Base-by-base conservation (phyloP, 2,888 invertebrate genomes). In the Xestia sexstrigata region DNA sequence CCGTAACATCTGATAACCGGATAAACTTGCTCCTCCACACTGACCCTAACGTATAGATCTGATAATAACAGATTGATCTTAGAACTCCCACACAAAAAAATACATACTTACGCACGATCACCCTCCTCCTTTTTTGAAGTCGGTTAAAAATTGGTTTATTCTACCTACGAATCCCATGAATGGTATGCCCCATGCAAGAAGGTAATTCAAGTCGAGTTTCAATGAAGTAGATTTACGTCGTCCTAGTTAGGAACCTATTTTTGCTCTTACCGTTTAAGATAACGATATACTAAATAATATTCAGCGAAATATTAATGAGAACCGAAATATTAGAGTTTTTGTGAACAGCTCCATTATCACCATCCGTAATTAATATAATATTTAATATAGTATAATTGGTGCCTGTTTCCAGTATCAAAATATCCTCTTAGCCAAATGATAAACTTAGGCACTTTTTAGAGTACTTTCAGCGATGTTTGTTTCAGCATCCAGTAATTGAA, bases 271-370 rank as follows among this genome's bases (percentile, higher is more conserved):
- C 17, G 15, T n/a, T 39, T 1, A n/a, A 0, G 8, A 23, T 76
- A 76, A 76, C 60, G 39, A 76, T 30, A 76, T 30, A 49, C 0
- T 71, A 49, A 39, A 26, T 70, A 11, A 47, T 42, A 62, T 60
- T 30, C 49, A 49, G 39, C 39, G 9, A 76, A 76, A 23, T 1
- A 42, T 30, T 47, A 20, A 20, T 68, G 8, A 8, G 23, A 8
- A 13, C 6, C 45, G 42, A 2, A 20, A 13, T 73, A 70, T 39
- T 49, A 23, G 3, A 2, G 26, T 73, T 69, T 30, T 71, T 39
- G 17, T 42, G 26, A 39, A 42, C 11, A 35, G 23, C n/a, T 23
- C 7, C 23, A 4, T 52, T 11, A 52, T 9, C 11, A 52, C 20
- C 49, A 49, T 20, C 8, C 20, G 49, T 47, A 23, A 23, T 11